Conservation (phyloP, 1,140 invertebrate species). For the Hyposmocoma kahamanoa region DNA sequence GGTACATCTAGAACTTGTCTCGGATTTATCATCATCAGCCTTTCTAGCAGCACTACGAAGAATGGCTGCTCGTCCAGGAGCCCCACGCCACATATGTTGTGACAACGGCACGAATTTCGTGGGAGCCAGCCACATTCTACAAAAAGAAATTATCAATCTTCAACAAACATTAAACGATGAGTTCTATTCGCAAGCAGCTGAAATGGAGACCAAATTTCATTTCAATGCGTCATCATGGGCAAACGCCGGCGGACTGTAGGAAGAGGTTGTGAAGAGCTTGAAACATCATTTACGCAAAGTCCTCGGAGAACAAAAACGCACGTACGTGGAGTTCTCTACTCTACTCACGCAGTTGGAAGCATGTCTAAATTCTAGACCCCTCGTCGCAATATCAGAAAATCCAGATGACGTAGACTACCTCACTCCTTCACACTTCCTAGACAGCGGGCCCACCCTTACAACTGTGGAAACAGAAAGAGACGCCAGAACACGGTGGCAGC, state of each 20-base stretch:
- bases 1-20: slow-evolving; percentile 53
- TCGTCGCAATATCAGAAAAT: slow-evolving; percentile 13
- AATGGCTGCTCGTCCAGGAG: slow-evolving; percentile 22
- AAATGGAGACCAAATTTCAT: slow-evolving; percentile 1
- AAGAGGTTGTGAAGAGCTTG: slow-evolving; percentile 17
- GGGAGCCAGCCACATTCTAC: not conserved
- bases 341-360: slow-evolving; percentile 22
- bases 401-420: slow-evolving; percentile 4
- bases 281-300: slow-evolving; percentile 23
- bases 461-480: not conserved
- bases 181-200: not conserved
- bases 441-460: not conserved
- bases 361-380: slow-evolving; percentile 21
- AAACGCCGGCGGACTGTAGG: slow-evolving; percentile 1
- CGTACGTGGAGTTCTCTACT: slow-evolving; percentile 26
- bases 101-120: slow-evolving; percentile 6
- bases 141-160: not conserved
- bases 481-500: slow-evolving; percentile 2
- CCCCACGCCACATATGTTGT: slow-evolving; percentile 2
- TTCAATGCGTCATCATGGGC: slow-evolving; percentile 6
- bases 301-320: slow-evolving; percentile 12
- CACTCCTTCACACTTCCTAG: slow-evolving; percentile 3
- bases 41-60: slow-evolving; percentile 42
- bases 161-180: not conserved
- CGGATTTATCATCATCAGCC: slow-evolving; percentile 37